A percentile compares a stretch with the other conserved stretches of the same genome.
These are phyloP conservation scores for human DNA, from an alignment of 2,113 vertebrate species.

Conservation along the genomic window DNA sequence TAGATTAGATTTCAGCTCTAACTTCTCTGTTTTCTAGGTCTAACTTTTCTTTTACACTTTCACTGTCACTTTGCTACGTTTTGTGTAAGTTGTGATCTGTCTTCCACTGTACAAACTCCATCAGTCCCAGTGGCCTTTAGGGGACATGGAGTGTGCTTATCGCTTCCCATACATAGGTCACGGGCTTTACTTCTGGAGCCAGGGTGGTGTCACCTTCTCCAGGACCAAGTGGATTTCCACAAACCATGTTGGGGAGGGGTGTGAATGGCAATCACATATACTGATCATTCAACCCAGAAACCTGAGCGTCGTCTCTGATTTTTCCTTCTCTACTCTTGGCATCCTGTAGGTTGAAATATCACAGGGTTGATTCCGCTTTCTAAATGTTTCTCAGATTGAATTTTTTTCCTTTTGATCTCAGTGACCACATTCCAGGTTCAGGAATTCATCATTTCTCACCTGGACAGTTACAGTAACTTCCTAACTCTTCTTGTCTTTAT, in stretches of 20 bases:
- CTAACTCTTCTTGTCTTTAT: background rate
- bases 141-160: background rate
- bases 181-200: background rate
- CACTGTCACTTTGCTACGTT: background rate
- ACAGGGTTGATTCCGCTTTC: background rate
- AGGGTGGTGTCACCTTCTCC: background rate
- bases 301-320: background rate
- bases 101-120: background rate
- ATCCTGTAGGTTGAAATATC: background rate
- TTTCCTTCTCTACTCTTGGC: background rate
- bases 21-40: background rate
- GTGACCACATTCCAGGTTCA: background rate
- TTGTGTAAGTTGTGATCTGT: background rate
- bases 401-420: background rate
- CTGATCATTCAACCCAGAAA: background rate
- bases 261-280: background rate
- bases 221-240: background rate
- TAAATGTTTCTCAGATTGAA: background rate
- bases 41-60: background rate
- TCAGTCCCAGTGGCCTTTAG: background rate
- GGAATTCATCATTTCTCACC: background rate
- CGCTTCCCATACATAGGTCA: background rate
- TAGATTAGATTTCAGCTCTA: background rate
- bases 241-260: background rate
- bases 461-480: background rate